Base-by-base conservation (phyloP, 2,888 invertebrate genomes). In the Eupithecia vulgata region DNA sequence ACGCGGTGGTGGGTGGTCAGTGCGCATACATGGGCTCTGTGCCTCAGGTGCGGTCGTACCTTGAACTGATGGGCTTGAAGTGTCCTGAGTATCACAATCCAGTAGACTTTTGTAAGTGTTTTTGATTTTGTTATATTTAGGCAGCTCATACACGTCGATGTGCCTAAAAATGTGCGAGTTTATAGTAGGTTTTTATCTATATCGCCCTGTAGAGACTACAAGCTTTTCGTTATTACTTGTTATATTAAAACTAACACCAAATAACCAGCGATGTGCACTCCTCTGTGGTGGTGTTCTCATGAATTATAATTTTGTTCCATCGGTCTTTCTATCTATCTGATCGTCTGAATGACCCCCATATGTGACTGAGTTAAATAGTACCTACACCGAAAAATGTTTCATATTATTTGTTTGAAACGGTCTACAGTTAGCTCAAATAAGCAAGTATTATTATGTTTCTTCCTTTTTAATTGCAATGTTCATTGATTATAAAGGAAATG, bases 31-130 rank as follows among this genome's bases (percentile, higher is more conserved):
- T 97, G 75, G 99, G 99, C 12, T 96, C 97, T 0, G 96, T 97
- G 0, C 94, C 95, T 42, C 96, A 96, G 72, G 90, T 99, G 34
- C 94, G 98, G 67, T 97, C 97, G 0, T 99, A 97, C 92, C 91
- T 99, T 75, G 95, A 95, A 68, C 95, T 95, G 77, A 92, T 96
- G 74, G 95, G 96, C 78, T 92, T 98, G 17, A 92, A 95, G 40
- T 99, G 99, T 89, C 99, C 98, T 0, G 95, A 96, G 21, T 98
- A 97, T 84, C 98, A 99, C 89, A 98, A 98, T 92, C 98, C 98
- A 59, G 97, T 98, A 21, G 98, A 98, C 90, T 98, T 96, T 91
- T 95, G 98, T 98, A 91, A 96, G 96, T 95, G 81, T 48, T 66
- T 25, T 57, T 25, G 21, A 2, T 48, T 48, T n/a, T 45, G 45